Evolutionary conservation across 1,140 invertebrate species (phyloP), one percentile per base, ranked within the genome.

Genomic region (Drosophila sucinea): DNA sequence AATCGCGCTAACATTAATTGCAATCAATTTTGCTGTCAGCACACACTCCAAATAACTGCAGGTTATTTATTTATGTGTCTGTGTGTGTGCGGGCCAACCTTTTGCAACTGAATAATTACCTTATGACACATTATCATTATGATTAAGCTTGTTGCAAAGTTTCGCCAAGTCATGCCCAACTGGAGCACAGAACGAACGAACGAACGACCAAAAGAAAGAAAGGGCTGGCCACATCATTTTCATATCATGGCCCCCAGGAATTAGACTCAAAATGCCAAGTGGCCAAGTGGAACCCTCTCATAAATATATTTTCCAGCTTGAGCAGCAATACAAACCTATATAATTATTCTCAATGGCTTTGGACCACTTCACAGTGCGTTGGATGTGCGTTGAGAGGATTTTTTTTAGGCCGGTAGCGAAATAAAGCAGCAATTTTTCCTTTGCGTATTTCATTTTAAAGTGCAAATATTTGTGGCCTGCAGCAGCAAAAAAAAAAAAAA

Each of bases 51-150:
- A 87, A 89, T 89, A 87, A 84, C 84, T 89, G 77, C 77, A 73
- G 84, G 84, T 75, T 89, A 89, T 89, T 89, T 89, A 89, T 89
- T 89, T 89, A 89, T 89, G 74, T 60, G 35, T 44, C 44, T 29
- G 57, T 89, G 70, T 60, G 35, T 44, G 58, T 32, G 60, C 40
- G 73, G 40, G 68, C 63, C 70, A 70, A 57, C 66, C 79, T 82
- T 83, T 77, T 84, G 84, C 84, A 87, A 89, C 84, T 89, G 84
- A 89, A 89, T 89, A 89, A 89, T 89, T 89, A 76, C 85, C 84
- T 89, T 89, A 89, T 89, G 84, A 89, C 84, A 89, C 84, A 89
- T 89, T 89, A 89, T 89, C 84, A 89, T 89, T 89, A 89, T 89
- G 83, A 87, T 89, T 84, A 84, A 57, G 67, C 23, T 60, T 71